Base-by-base conservation (phyloP, 2,797 vertebrate genomes). In the Hirundo rustica region DNA sequence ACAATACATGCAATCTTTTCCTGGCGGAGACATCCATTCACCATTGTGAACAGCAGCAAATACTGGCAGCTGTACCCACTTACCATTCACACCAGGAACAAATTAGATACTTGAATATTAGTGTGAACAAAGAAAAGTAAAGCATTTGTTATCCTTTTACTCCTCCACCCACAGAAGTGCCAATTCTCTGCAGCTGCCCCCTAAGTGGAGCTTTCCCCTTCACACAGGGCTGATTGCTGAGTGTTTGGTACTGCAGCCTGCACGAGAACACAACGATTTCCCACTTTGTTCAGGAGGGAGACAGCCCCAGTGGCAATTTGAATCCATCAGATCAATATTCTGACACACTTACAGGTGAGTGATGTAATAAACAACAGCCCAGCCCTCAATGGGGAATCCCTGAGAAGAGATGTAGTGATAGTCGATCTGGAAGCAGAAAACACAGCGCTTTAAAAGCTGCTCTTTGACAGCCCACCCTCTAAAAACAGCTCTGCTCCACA, bases 281-380 rank as follows among this genome's bases (percentile, higher is more conserved):
- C 47, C 71, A 76, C 71, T 70, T 55, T 67, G 25, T 26, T 76
- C 17, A 21, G 72, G 62, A 81, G 65, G 40, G 25, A 70, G 29
- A 34, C 23, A 89, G 74, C 36, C 67, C 55, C 53, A 58, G 20
- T 4, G 7, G 22, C 34, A 91, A 57, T 34, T 6, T 55, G 29
- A 77, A 76, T 60, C n/a, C 27, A 73, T 23, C 50, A 57, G 55
- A 61, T 42, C 70, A 36, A 86, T 77, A 62, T 71, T n/a, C 22
- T 48, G 11, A 25, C 12, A 68, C 34, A 98, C 98, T 98, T 81
- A 99, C 98, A 99, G 96, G 93, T 99, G 98, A 64, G 98, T 99
- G 93, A 99, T 98, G 93, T 99, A 99, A 96, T 98, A 99, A n/a
- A 99, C 98, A 51, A 99, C 98, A 30, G 98, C 98, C 98, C 98